These are phyloP conservation scores for Helicoverpa armigera DNA, from an alignment of 1,140 invertebrate species.

Conservation along the genomic window DNA sequence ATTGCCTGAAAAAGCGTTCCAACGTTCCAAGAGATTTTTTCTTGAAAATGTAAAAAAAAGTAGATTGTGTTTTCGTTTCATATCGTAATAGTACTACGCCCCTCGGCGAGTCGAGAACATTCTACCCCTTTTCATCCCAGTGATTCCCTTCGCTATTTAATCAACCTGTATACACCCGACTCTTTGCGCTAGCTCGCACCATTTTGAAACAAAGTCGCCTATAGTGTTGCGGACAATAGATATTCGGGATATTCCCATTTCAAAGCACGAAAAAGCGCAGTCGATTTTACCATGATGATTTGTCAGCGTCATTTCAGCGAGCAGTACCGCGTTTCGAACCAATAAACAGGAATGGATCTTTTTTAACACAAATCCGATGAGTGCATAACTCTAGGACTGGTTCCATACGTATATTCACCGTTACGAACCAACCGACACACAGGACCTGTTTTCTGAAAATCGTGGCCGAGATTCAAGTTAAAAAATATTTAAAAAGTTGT, in stretches of 20 bases:
- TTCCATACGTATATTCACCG: not conserved
- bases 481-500: not conserved
- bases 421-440: not conserved
- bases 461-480: not conserved
- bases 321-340: too few relatives aligned
- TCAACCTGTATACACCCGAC: slow-evolving; percentile 36
- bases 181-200: not conserved
- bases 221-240: not conserved
- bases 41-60: slow-evolving; percentile 1
- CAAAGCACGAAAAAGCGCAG: too few relatives aligned
- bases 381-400: not conserved
- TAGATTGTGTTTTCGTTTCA: slow-evolving; percentile 21
- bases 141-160: slow-evolving; percentile 44
- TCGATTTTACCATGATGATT: too few relatives aligned
- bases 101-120: slow-evolving; percentile 19
- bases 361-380: too few relatives aligned
- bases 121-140: slow-evolving; percentile 42
- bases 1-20: not conserved
- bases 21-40: slow-evolving; percentile 1
- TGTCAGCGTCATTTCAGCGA: too few relatives aligned
- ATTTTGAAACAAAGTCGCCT: not conserved
- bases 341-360: too few relatives aligned
- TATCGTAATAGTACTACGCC: slow-evolving; percentile 32
- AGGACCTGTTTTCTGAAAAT: not conserved
- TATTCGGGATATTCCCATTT: too few relatives aligned